Conservation (phyloP, 2,888 invertebrate species). For the Chalcosyrphus nemorum region DNA sequence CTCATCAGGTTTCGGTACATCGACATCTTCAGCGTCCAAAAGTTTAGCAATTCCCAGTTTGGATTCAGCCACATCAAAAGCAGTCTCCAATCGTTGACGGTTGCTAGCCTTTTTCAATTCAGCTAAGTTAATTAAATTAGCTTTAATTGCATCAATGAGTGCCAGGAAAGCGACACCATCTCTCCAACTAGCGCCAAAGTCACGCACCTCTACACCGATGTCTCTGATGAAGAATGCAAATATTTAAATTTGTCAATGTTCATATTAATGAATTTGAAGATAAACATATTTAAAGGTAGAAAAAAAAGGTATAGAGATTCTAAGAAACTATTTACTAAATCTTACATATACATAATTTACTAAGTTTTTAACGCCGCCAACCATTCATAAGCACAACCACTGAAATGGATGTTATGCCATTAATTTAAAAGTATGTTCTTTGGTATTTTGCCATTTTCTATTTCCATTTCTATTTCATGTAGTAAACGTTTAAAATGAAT, state of each 20-base stretch:
- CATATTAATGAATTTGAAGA: no score
- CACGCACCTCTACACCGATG: constrained; percentile 93
- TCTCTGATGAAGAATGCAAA: constrained; percentile 85
- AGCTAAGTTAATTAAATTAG: constrained; percentile 94
- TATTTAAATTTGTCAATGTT: background rate
- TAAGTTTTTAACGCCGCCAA: no score
- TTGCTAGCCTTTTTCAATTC: constrained; percentile 91
- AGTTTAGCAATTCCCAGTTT: constrained; percentile 95
- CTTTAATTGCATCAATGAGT: constrained; percentile 96
- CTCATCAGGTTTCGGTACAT: constrained; percentile 97
- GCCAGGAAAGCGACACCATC: constrained; percentile 98
- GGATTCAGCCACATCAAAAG: constrained; percentile 95
- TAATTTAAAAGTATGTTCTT: no score
- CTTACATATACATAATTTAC: no score
- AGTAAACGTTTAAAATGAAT: no score
- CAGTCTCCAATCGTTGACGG: constrained; percentile 92
- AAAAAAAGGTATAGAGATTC: no score
- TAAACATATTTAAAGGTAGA: no score
- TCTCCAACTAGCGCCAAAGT: constrained; percentile 98
- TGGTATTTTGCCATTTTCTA: no score
- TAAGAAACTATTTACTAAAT: no score
- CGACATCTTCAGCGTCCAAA: constrained; percentile 97
- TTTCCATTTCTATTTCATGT: no score
- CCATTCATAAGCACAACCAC: no score
- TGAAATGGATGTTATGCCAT: no score